Evolutionary conservation across 2,888 invertebrate genomes (phyloP).

Genomic region (Pemphredon lugubris): DNA sequence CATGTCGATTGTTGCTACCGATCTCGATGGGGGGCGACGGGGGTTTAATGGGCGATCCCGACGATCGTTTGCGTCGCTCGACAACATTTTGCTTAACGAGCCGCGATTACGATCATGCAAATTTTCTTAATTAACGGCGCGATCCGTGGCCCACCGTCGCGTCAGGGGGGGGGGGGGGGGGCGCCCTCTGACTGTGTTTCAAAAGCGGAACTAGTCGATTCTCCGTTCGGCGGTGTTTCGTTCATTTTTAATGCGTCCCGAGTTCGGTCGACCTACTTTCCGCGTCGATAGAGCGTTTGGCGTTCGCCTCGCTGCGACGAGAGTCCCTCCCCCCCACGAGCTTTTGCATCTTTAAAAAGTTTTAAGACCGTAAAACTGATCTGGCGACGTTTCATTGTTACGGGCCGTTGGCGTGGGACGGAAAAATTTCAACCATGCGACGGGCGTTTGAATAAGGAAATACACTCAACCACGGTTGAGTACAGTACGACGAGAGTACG

Average conservation of each 20-base stretch:
- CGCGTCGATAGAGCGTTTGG: not conserved
- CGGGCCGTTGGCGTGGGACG: too few species aligned
- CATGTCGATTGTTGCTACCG: slow-evolving; percentile 34
- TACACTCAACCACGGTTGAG: too few species aligned
- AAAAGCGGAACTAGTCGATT: slow-evolving; percentile 42
- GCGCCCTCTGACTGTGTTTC: slow-evolving; percentile 34
- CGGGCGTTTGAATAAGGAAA: too few species aligned
- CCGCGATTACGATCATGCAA: slow-evolving; percentile 62
- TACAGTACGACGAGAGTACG: too few species aligned
- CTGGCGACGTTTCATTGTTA: too few species aligned
- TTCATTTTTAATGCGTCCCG: slow-evolving; percentile 20
- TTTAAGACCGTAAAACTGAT: too few species aligned
- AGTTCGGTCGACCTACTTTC: not conserved
- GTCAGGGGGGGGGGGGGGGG: too few species aligned
- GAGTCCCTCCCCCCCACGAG: too few species aligned
- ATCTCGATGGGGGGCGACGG: slow-evolving; percentile 35
- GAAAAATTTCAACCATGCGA: too few species aligned
- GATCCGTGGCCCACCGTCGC: slow-evolving; percentile 22
- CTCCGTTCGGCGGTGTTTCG: slow-evolving; percentile 28
- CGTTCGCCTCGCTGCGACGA: too few species aligned
- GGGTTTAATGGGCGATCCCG: slow-evolving; percentile 13
- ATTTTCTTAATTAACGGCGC: slow-evolving; percentile 63
- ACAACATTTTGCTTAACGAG: slow-evolving; percentile 55
- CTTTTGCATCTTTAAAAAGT: too few species aligned
- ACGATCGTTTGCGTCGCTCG: slow-evolving; percentile 13